Percentiles rank a stretch among this genome's conserved stretches.
Conservation (phyloP, 2,888 invertebrate genomes). For the Athalia cordata region DNA sequence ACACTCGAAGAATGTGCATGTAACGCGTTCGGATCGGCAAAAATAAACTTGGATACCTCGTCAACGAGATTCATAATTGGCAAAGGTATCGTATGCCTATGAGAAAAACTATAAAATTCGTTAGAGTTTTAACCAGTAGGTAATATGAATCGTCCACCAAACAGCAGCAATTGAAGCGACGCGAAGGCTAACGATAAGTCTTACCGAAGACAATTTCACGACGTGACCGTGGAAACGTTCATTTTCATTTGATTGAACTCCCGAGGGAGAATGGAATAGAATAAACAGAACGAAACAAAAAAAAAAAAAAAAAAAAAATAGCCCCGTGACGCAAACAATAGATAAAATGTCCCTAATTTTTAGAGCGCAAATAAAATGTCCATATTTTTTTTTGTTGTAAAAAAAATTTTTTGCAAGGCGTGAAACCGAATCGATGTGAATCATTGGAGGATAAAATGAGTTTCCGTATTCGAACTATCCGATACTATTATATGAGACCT, state of each 20-base stretch:
- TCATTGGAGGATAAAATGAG: slow-evolving; percentile 59
- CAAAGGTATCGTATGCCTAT: too few relatives aligned
- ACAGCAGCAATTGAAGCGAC: slow-evolving; percentile 1
- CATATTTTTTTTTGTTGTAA: not conserved
- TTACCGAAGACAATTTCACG: slow-evolving; percentile 10
- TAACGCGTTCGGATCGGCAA: too few relatives aligned
- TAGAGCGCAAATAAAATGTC: slow-evolving; percentile 25
- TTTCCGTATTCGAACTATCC: slow-evolving; percentile 54
- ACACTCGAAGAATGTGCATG: slow-evolving; percentile 1
- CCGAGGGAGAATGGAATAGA: not conserved
- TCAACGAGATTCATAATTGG: too few relatives aligned
- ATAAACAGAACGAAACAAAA: not conserved
- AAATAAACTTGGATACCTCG: too few relatives aligned
- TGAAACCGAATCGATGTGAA: slow-evolving; percentile 51
- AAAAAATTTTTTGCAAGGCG: slow-evolving; percentile 5
- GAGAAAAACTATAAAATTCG: too few relatives aligned
- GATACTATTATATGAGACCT: slow-evolving; percentile 10
- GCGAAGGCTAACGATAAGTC: slow-evolving; percentile 14
- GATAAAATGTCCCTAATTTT: not conserved
- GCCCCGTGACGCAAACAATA: slow-evolving; percentile 18
- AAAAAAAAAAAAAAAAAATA: not conserved
- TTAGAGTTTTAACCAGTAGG: not conserved
- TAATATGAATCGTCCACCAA: not conserved
- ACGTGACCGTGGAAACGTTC: slow-evolving; percentile 39
- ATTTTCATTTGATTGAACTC: slow-evolving; percentile 35